These are phyloP conservation scores for Nixonia krombeini DNA, from an alignment of 1,140 invertebrate genomes.

Conservation along the genomic window DNA sequence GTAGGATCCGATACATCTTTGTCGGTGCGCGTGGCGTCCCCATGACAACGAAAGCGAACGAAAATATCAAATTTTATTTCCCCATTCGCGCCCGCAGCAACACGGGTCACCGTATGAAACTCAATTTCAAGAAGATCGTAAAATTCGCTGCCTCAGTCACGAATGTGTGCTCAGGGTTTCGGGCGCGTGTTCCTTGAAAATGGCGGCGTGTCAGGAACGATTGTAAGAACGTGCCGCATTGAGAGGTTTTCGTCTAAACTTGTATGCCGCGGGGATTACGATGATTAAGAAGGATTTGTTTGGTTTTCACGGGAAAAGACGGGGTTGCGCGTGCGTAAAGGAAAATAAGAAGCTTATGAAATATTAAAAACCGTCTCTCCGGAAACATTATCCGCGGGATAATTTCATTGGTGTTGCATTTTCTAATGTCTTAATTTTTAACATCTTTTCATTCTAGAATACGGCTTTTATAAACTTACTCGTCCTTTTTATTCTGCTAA, in stretches of 20 bases:
- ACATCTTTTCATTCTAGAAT: too few species aligned
- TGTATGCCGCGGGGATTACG: conserved; percentile 19
- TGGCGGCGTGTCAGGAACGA: conserved; percentile 17
- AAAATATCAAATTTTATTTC: conserved; percentile 58
- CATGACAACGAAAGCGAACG: conserved; percentile 50
- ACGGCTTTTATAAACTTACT: too few species aligned
- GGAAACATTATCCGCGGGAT: too few species aligned
- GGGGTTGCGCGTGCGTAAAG: background rate
- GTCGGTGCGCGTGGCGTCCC: conserved; percentile 31
- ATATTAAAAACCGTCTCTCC: too few species aligned
- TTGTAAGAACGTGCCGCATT: conserved; percentile 32
- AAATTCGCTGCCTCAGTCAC: conserved; percentile 25
- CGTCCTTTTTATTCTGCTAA: too few species aligned
- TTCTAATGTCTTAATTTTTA: too few species aligned
- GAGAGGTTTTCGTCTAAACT: conserved; percentile 34
- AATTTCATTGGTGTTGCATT: too few species aligned
- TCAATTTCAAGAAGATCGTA: conserved; percentile 42
- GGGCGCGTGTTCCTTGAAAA: conserved; percentile 13
- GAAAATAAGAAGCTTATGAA: background rate
- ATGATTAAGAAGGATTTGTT: conserved; percentile 33
- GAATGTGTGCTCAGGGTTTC: conserved; percentile 1
- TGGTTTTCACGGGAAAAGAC: conserved; percentile 4
- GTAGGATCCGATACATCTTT: background rate
- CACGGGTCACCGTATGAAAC: conserved; percentile 21
- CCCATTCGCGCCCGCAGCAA: conserved; percentile 10